These are phyloP conservation scores for Megaceryle maxima DNA, from an alignment of 2,113 vertebrate species.

Conservation along the genomic window DNA sequence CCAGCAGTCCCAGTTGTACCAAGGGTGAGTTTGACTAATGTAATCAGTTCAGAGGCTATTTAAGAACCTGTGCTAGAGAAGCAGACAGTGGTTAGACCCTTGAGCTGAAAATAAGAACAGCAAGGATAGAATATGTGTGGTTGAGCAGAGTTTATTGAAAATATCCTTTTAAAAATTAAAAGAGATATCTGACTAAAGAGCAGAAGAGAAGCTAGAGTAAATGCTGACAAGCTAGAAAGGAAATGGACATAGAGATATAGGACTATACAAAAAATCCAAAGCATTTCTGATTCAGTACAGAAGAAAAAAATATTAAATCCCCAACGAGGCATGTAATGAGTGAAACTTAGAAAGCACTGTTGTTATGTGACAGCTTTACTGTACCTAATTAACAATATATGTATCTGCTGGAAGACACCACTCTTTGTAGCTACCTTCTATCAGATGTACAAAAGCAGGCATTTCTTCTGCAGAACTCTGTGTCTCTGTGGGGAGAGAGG, in stretches of 20 bases:
- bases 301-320: constrained; percentile 20
- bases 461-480: neutral
- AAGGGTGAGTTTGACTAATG: constrained; percentile 54
- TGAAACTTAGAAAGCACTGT: neutral
- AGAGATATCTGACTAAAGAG: neutral
- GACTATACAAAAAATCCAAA: neutral
- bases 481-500: neutral
- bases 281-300: neutral
- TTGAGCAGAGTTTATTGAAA: constrained; percentile 10
- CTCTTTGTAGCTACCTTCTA: neutral
- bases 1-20: neutral
- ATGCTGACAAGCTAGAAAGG: neutral
- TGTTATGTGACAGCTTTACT: constrained; percentile 55
- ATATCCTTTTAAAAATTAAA: constrained; percentile 28
- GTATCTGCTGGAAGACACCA: constrained; percentile 4
- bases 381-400: constrained; percentile 52
- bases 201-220: neutral
- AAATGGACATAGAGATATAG: neutral
- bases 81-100: constrained; percentile 28
- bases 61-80: constrained; percentile 7
- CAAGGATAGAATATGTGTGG: neutral
- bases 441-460: neutral
- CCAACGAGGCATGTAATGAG: constrained; percentile 26
- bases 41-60: constrained; percentile 29
- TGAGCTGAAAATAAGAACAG: constrained; percentile 20